Percentiles rank a stretch among this genome's conserved stretches.
These are phyloP conservation scores for Flexamia atlantica DNA, from an alignment of 2,888 invertebrate genomes.

Conservation along the genomic window DNA sequence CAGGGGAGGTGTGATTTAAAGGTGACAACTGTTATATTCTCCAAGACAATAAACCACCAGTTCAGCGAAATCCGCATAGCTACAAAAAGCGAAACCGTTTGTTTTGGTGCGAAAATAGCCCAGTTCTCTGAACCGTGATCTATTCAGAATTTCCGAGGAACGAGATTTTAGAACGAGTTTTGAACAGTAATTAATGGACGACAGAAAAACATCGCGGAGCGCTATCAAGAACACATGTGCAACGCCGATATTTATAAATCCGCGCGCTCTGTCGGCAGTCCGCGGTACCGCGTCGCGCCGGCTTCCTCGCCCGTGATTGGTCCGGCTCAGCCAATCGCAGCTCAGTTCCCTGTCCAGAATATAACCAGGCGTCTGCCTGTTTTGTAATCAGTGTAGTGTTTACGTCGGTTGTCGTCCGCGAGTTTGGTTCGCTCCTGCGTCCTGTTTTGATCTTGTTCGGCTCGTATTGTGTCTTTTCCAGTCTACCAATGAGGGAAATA, in stretches of 20 bases:
- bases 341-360: conserved; percentile 33
- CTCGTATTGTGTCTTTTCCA: conserved; percentile 8
- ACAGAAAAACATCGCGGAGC: neutral
- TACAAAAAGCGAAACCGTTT: neutral
- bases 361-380: conserved; percentile 49
- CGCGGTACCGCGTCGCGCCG: conserved; percentile 8
- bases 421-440: neutral
- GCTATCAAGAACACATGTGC: conserved; percentile 23
- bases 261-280: conserved; percentile 33
- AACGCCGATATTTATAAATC: conserved; percentile 42
- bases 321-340: conserved; percentile 31
- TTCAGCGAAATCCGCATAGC: neutral
- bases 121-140: conserved; percentile 11
- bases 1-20: neutral
- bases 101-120: neutral
- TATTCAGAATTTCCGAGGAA: neutral
- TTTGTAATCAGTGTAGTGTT: conserved; percentile 54
- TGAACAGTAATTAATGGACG: conserved; percentile 8
- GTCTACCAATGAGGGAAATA: conserved; percentile 49
- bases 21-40: neutral
- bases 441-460: conserved; percentile 12
- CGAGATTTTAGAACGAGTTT: conserved; percentile 5
- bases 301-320: conserved; percentile 37
- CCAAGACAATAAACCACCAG: neutral
- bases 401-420: conserved; percentile 20